Base-by-base conservation (phyloP, 2,113 vertebrate species). In the Orcinus orca region DNA sequence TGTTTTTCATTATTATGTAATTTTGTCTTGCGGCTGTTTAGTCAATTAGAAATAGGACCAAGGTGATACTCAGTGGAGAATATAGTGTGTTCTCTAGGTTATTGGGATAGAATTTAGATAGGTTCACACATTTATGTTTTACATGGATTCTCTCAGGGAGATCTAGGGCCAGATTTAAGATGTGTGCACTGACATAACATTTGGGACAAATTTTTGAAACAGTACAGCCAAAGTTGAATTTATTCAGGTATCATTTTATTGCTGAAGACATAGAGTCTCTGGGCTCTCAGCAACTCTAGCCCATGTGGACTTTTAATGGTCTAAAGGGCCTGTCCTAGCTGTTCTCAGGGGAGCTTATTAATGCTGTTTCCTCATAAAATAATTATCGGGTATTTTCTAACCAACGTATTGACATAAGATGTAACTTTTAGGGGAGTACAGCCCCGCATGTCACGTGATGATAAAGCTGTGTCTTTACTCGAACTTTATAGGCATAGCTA, bases 401-500 rank as follows among this genome's bases (percentile, higher is more conserved):
- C 6, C 11, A 44, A 26, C 29, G 14, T 23, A 3, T 26, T 74
- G 15, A 70, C 90, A n/a, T 29, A 3, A 76, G 53, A 17, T 17
- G 33, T 33, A 33, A 83, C 3, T 4, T 68, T 5, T 6, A n/a
- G 62, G 13, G 53, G n/a, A 26, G 6, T 62, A 31, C 23, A 14
- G 3, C 53, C 4, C 7, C n/a, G 21, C 33, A 1, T 36, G 50
- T 4, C 41, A 10, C 53, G 41, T 92, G 73, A 90, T 74, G 76
- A 67, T 79, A 62, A 95, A 63, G 33, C 36, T 60, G 63, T 90
- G 71, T 96, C 70, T 85, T 97, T 92, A 17, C 87, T 86, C 91
- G 21, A 21, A n/a, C 96, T 98, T 97, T 50, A 60, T 95, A 99
- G 99, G 99, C 92, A 99, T 99, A 98, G 99, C 99, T 96, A 99